Percentiles rank a stretch among this genome's conserved stretches.
Evolutionary conservation across 35 echinoderm and acorn worm genomes (phyloP).

Genomic region (Chiridota heheva): DNA sequence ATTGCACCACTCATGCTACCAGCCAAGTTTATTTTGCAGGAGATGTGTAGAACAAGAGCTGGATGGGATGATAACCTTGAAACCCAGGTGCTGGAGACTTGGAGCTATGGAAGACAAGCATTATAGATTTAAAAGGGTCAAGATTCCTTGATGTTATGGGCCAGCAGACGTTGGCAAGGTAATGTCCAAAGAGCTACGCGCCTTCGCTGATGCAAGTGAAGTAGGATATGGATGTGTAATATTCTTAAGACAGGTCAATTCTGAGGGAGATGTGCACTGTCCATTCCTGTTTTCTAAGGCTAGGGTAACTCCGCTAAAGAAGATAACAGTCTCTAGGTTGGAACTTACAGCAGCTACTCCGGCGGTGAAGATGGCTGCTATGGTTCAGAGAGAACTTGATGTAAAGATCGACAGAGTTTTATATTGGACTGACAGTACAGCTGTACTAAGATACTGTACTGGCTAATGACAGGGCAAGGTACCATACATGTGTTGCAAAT

Average conservation of each 20-base stretch:
- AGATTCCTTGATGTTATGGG: constrained; percentile 28
- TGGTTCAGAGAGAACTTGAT: constrained; percentile 29
- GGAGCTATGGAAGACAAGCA: constrained; percentile 42
- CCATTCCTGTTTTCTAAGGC: constrained; percentile 29
- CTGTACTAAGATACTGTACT: constrained; percentile 47
- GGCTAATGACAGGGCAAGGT: constrained; percentile 40
- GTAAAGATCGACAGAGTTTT: neutral
- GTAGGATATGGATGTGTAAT: constrained; percentile 17
- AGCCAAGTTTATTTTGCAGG: constrained; percentile 45
- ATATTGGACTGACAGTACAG: constrained; percentile 52
- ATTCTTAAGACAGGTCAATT: constrained; percentile 24
- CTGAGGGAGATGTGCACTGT: constrained; percentile 9
- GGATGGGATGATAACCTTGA: constrained; percentile 53
- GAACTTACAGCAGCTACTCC: constrained; percentile 59
- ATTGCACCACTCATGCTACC: constrained; percentile 21
- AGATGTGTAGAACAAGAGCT: constrained; percentile 2
- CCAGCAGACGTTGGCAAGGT: constrained; percentile 22
- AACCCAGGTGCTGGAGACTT: constrained; percentile 13
- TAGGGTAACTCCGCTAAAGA: constrained; percentile 43
- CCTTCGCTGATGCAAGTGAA: constrained; percentile 63
- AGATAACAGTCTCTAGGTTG: constrained; percentile 49
- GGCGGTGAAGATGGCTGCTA: constrained; percentile 27
- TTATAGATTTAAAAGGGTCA: constrained; percentile 28
- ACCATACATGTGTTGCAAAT: constrained; percentile 48
- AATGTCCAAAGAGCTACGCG: constrained; percentile 28